These are phyloP conservation scores for Daboia siamensis DNA, from an alignment of 2,113 vertebrate genomes.

Conservation along the genomic window DNA sequence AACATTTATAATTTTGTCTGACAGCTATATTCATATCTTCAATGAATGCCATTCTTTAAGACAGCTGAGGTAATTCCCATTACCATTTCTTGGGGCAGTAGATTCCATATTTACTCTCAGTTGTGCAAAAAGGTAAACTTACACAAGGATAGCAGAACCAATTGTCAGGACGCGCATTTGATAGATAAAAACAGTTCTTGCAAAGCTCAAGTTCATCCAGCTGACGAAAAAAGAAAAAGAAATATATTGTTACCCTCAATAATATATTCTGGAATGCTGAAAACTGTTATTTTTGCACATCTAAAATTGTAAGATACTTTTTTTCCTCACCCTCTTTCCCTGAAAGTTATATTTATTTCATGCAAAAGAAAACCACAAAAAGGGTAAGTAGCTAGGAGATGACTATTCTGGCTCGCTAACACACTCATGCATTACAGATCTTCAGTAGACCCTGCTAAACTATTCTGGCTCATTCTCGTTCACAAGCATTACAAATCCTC, in stretches of 20 bases:
- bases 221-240: slow-evolving; percentile 63
- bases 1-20: not conserved
- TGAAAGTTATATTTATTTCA: not conserved
- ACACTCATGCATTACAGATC: too few relatives aligned
- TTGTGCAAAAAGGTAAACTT: slow-evolving; percentile 63
- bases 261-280: slow-evolving; percentile 25
- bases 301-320: not conserved
- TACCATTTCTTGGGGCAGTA: not conserved
- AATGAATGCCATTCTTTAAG: not conserved
- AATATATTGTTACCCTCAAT: slow-evolving; percentile 36
- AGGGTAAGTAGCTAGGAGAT: too few relatives aligned
- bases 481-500: too few relatives aligned
- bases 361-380: not conserved
- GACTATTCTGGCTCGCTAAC: too few relatives aligned
- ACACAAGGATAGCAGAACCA: slow-evolving; percentile 99
- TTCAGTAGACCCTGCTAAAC: too few relatives aligned
- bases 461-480: too few relatives aligned
- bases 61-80: not conserved
- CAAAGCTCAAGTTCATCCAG: slow-evolving; percentile 95
- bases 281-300: not conserved
- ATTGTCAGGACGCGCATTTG: slow-evolving; percentile 95
- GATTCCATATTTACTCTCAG: not conserved
- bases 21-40: not conserved
- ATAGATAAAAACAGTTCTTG: slow-evolving; percentile 98
- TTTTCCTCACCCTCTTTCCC: not conserved